Base-by-base conservation (phyloP, 2,113 vertebrate species). In the Nematolebias whitei region DNA sequence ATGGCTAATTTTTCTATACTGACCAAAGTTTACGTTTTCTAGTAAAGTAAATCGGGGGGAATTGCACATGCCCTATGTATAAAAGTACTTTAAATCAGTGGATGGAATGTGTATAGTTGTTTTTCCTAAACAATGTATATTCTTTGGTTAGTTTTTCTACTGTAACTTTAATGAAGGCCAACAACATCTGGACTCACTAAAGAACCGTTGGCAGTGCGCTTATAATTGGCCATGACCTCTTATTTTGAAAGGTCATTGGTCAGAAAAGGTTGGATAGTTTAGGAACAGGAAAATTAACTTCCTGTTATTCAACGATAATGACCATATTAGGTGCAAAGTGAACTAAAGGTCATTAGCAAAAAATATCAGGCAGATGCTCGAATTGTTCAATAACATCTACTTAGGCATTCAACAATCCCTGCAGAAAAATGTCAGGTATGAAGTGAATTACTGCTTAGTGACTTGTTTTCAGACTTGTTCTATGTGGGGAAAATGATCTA, bases 221-320 rank as follows among this genome's bases (percentile, higher is more conserved):
- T 84, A 87, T 91, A 90, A 93, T 91, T 89, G 85, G 77, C 66
- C 53, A 11, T 76, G 85, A 90, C 87, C 88, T 67, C 84, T 87
- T 83, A 87, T 86, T 90, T 63, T 63, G 69, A 73, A 44, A 85
- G 92, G 90, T 90, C 88, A 81, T 63, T 68, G 86, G 88, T 87
- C 85, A 85, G 76, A 78, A 68, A 74, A 83, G 87, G 84, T 85
- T 79, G 75, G 87, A 45, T 81, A 82, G 85, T 88, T 86, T 78
- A 87, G 79, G 81, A 86, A 87, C 79, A 87, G 78, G 88, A 89
- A 91, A 87, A 90, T 90, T 77, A 83, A 86, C 89, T 90, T 92
- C 92, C 92, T 93, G 91, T 91, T 91, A 90, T 91, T 91, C 84
- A 69, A 85, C 72, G 79, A 85, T 87, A 85, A 92, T 83, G 81